These are phyloP conservation scores for Leptonema lineaticorne DNA, from an alignment of 1,140 invertebrate genomes.

Conservation along the genomic window DNA sequence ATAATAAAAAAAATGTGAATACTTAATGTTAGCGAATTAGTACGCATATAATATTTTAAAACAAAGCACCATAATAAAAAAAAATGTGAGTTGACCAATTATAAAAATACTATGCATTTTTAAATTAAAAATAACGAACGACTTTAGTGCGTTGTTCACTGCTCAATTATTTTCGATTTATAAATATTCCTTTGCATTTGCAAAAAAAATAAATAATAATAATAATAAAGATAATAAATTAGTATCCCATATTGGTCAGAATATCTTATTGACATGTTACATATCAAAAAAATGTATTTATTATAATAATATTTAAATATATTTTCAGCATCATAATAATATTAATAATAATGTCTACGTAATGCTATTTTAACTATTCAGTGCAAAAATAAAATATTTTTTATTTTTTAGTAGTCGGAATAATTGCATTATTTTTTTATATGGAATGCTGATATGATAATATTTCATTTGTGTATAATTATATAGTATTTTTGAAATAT, in stretches of 20 bases:
- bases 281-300: too few species aligned
- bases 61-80: neutral
- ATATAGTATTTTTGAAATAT: too few species aligned
- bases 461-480: too few species aligned
- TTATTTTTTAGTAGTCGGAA: neutral
- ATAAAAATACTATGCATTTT: too few species aligned
- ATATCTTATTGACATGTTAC: neutral
- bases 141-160: neutral
- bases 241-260: neutral
- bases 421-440: slow-evolving; percentile 8
- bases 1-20: slow-evolving; percentile 14
- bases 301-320: neutral
- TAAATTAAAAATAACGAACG: neutral
- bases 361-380: neutral
- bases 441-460: too few species aligned
- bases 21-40: slow-evolving; percentile 4
- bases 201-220: too few species aligned
- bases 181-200: neutral
- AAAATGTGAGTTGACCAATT: slow-evolving; percentile 10
- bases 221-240: too few species aligned
- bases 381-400: too few species aligned
- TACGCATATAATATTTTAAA: neutral
- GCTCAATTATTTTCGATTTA: neutral
- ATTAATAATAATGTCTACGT: neutral
- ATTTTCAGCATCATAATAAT: neutral